These are phyloP conservation scores for Ploceus nigricollis DNA, from an alignment of 2,113 vertebrate species.

Conservation along the genomic window DNA sequence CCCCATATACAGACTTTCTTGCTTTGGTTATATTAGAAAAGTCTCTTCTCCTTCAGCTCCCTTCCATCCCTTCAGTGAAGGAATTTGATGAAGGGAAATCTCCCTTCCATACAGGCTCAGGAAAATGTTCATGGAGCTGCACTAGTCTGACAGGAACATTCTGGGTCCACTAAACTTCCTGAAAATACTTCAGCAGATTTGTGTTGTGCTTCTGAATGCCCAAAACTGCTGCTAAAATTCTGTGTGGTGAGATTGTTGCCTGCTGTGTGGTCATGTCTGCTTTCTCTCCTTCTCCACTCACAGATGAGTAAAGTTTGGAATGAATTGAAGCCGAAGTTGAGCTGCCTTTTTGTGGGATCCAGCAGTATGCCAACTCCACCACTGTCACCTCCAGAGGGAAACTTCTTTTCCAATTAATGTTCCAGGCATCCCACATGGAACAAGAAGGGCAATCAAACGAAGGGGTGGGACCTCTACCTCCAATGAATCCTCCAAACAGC, in stretches of 20 bases:
- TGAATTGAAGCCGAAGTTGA: slow-evolving; percentile 89
- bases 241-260: not conserved
- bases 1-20: not conserved
- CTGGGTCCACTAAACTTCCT: not conserved
- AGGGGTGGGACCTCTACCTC: slow-evolving; percentile 27
- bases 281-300: not conserved
- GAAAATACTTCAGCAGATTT: not conserved
- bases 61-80: not conserved
- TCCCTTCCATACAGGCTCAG: not conserved
- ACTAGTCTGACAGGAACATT: not conserved
- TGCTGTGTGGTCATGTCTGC: not conserved
- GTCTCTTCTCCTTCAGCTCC: not conserved
- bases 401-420: slow-evolving; percentile 69
- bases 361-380: slow-evolving; percentile 70
- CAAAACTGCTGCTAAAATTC: not conserved
- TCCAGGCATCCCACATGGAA: not conserved
- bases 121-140: not conserved
- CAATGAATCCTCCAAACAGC: slow-evolving; percentile 37
- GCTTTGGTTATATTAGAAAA: not conserved
- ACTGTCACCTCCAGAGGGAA: slow-evolving; percentile 70
- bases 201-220: not conserved
- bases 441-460: slow-evolving; percentile 19
- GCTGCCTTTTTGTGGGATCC: slow-evolving; percentile 82
- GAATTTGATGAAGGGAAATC: not conserved
- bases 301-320: slow-evolving; percentile 98